These are phyloP conservation scores for Marronus borbonicus DNA, from an alignment of 2,888 invertebrate genomes.

Conservation along the genomic window DNA sequence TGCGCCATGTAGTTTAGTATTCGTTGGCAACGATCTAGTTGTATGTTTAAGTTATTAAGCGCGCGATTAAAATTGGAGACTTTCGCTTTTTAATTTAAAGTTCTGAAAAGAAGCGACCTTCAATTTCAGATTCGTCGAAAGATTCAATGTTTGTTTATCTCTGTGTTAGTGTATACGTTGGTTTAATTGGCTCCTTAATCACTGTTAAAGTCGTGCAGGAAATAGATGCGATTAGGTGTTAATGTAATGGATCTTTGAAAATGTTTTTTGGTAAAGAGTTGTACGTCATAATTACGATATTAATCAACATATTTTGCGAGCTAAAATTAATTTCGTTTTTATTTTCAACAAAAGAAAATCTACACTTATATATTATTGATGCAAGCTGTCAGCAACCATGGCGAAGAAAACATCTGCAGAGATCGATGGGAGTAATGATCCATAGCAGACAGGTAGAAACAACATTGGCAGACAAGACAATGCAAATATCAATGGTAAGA, in stretches of 20 bases:
- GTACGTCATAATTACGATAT: no score
- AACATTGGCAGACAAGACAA: no score
- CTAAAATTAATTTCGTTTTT: no score
- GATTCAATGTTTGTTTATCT: neutral
- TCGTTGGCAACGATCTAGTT: constrained; percentile 1
- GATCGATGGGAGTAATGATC: no score
- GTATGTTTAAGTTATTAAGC: constrained; percentile 24
- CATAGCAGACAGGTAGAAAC: no score
- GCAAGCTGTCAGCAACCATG: no score
- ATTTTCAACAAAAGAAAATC: neutral
- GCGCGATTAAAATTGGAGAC: neutral
- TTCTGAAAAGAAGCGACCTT: neutral
- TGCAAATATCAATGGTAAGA: no score
- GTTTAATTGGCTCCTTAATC: no score
- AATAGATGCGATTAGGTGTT: neutral
- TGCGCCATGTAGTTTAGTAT: neutral
- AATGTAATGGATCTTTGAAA: neutral
- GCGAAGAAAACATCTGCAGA: no score
- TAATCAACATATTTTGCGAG: no score
- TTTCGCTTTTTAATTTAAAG: neutral
- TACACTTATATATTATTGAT: neutral
- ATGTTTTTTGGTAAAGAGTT: no score
- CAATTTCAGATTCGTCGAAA: neutral
- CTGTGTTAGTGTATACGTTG: no score
- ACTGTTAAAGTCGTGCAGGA: neutral